Base-by-base conservation (phyloP, 2,888 invertebrate species). In the Crematogaster levior region DNA sequence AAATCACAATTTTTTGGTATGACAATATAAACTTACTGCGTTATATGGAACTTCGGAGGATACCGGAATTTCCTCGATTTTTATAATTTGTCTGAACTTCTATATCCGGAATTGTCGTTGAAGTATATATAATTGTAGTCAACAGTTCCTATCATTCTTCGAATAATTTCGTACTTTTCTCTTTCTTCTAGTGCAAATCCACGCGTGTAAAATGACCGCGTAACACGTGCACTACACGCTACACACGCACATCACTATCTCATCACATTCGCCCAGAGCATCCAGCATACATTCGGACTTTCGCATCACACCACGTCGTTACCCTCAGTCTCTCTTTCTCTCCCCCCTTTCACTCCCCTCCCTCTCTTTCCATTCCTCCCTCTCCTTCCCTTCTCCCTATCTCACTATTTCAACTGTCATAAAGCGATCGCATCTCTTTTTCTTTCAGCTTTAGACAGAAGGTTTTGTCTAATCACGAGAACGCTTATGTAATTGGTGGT, bases 291-390 rank as follows among this genome's bases (percentile, higher is more conserved):
- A 66, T 10, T 43, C 43, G 72, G 56, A 43, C 30, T 70, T 34
- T 77, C 68, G 15, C 43, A 53, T 27, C n/a, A 43, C 43, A 21
- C 12, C 21, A 10, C 70, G 40, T 58, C 60, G 37, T 58, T 65
- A 81, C 73, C 83, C 63, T 73, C 70, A 46, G 56, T 66, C 60
- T 46, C 34, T 74, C 73, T 40, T 53, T 63, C n/a, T 51, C 12
- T 46, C 68, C 30, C 24, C 68, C 30, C 24, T 60, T 1, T 34
- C 21, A 43, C 43, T 72, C 40, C 48, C 70, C n/a, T 61, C 6
- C 24, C 40, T 40, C 21, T 37, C 18, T 48, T 18, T 65, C 73
- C 63, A 56, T 27, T 73, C 53, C 53, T n/a, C n/a, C 30, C 24
- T 60, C 1, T 34, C 21, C 34, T 30, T 72, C 40, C 48, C 70